phyloP scores from a whole-genome alignment of 2,888 invertebrate species.

The Pyrrhosoma nymphula region DNA sequence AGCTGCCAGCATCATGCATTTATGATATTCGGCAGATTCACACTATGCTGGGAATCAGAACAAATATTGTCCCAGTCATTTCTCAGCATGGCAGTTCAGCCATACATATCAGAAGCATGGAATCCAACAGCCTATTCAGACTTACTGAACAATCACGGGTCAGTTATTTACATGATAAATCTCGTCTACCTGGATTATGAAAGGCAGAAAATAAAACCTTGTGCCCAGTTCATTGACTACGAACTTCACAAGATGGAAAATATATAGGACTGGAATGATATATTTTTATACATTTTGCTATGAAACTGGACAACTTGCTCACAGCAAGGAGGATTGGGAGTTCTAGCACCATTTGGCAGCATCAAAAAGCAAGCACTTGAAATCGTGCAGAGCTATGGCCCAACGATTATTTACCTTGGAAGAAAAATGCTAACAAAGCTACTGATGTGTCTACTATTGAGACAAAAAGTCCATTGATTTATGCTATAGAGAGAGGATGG shows the following conservation, averaged over 20 bases:
- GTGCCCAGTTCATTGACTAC: conserved; percentile 55
- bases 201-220: conserved; percentile 56
- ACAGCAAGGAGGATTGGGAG: conserved; percentile 55
- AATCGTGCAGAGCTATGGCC: conserved; percentile 38
- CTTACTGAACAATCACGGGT: conserved; percentile 28
- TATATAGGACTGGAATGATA: conserved; percentile 61
- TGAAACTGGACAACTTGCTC: conserved; percentile 62
- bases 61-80: conserved; percentile 26
- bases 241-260: conserved; percentile 61
- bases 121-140: conserved; percentile 33
- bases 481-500: conserved; percentile 28
- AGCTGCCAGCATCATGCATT: conserved; percentile 56
- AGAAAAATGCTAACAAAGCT: conserved; percentile 37
- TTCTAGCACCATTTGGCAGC: conserved; percentile 63
- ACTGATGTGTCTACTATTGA: neutral
- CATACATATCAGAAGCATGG: conserved; percentile 51
- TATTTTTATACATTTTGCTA: conserved; percentile 37
- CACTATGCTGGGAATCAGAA: conserved; percentile 29
- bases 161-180: conserved; percentile 43
- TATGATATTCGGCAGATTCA: conserved; percentile 43
- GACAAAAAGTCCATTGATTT: conserved; percentile 15
- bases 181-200: conserved; percentile 28
- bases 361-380: conserved; percentile 42
- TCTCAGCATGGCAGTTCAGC: conserved; percentile 33
- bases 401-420: conserved; percentile 18